phyloP scores from a whole-genome alignment of 2,113 vertebrate genomes.

The Cromileptes altivelis region DNA sequence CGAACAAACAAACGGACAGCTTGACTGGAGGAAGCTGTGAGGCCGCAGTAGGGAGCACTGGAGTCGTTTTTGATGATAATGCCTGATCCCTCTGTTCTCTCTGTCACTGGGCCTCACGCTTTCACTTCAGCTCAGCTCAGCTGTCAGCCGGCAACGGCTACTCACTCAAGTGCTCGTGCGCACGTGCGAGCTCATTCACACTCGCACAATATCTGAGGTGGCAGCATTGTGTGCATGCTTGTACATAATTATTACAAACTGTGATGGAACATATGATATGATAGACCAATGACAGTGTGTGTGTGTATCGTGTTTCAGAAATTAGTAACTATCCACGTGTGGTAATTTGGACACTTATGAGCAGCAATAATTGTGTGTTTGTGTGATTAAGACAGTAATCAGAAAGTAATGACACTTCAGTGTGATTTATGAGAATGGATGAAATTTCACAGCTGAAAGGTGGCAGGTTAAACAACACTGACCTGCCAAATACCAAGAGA shows the following conservation, averaged over 20 bases:
- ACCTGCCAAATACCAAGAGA: slow-evolving; percentile 64
- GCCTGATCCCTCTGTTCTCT: slow-evolving; percentile 68
- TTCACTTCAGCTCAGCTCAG: slow-evolving; percentile 68
- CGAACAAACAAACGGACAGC: slow-evolving; percentile 65
- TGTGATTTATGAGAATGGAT: slow-evolving; percentile 74
- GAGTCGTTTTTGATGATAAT: slow-evolving; percentile 73
- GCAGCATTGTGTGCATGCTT: slow-evolving; percentile 5
- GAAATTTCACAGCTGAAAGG: slow-evolving; percentile 58
- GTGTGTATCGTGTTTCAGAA: slow-evolving; percentile 34
- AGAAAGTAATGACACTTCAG: slow-evolving; percentile 74
- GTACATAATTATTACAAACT: slow-evolving; percentile 16
- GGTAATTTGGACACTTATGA: slow-evolving; percentile 50
- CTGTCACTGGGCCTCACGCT: slow-evolving; percentile 59
- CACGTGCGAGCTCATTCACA: background rate
- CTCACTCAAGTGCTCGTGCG: slow-evolving; percentile 39
- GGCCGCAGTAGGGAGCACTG: slow-evolving; percentile 59
- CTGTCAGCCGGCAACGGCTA: slow-evolving; percentile 54
- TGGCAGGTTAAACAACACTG: slow-evolving; percentile 66
- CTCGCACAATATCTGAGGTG: background rate
- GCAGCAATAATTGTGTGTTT: slow-evolving; percentile 62
- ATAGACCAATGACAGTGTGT: slow-evolving; percentile 8
- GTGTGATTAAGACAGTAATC: slow-evolving; percentile 71
- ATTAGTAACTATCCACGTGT: slow-evolving; percentile 34
- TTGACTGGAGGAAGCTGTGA: slow-evolving; percentile 71
- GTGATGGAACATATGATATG: slow-evolving; percentile 24